Evolutionary conservation across 2,888 invertebrate species (phyloP), one percentile per base, ranked within the genome.

Genomic region (Nowickia ferox): DNA sequence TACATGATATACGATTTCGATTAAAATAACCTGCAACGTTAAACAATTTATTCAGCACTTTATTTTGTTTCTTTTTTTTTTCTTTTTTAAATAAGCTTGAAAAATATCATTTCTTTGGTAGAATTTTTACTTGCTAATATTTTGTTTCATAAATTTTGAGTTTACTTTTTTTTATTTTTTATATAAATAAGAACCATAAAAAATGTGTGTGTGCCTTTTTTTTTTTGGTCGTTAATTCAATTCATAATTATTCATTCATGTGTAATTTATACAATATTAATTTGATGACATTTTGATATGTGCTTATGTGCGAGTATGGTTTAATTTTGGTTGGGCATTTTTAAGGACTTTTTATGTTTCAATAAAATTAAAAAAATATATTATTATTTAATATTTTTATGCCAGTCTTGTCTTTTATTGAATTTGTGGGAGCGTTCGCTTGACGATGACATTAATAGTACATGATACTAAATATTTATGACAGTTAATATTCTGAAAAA

Each of bases 251-350:
- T 61, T 71, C 63, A 63, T 72, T 72, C 76, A 84, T 65, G 80
- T 59, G 71, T 46, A 66, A 72, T 72, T 76, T 66, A 59, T 66
- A 48, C 42, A 51, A 77, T 68, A 77, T 72, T 66, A 80, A 81
- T 84, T 84, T 81, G 40, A 81, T 84, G 80, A 66, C 76, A 84
- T 71, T 84, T 80, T 80, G 71, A 84, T 72, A 72, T 61, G 53
- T 42, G 72, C 15, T 82, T 57, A 30, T 53, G 40, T n/a, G n/a
- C n/a, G n/a, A n/a, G n/a, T 55, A 69, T 57, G 57, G n/a, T 57
- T 82, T 63, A 42, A 61, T 78, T 68, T 59, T 48, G 8, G 0
- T 46, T 68, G 10, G 2, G 15, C 17, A 40, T 13, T 51, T 42
- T 61, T 46, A 44, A 30, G 9, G 15, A 13, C 13, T 2, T 65